A percentile compares a stretch with the other conserved stretches of the same genome.
Conservation (phyloP, 1,140 invertebrate genomes). For the Caenorhabditis remanei region DNA sequence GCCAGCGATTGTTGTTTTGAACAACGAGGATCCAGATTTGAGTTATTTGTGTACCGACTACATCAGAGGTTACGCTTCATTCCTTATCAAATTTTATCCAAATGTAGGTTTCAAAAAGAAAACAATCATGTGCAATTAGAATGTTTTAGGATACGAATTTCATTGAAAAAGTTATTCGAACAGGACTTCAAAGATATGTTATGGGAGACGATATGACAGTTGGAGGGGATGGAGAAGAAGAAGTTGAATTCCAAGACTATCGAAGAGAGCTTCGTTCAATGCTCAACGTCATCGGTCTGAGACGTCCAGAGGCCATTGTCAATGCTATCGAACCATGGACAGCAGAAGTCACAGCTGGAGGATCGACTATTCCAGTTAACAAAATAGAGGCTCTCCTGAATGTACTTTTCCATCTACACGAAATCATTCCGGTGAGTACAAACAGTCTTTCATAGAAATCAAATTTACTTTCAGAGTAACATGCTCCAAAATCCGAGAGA, state of each 20-base stretch:
- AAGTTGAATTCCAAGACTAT: conserved; percentile 63
- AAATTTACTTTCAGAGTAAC: conserved; percentile 32
- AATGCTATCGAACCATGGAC: conserved; percentile 54
- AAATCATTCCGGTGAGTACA: conserved; percentile 51
- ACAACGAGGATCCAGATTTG: conserved; percentile 58
- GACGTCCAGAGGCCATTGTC: conserved; percentile 54
- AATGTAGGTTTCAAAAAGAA: not conserved
- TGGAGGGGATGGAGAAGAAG: conserved; percentile 63
- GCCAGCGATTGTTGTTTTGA: conserved; percentile 10
- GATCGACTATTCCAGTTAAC: conserved; percentile 26
- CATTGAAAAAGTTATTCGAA: conserved; percentile 39
- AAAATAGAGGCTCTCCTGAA: conserved; percentile 48
- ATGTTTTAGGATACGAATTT: conserved; percentile 34
- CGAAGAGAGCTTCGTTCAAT: conserved; percentile 55
- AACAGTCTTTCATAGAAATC: not conserved
- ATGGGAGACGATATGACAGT: conserved; percentile 63
- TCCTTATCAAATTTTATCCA: conserved; percentile 4
- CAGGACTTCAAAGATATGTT: conserved; percentile 24
- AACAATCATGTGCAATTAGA: no score
- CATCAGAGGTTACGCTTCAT: conserved; percentile 36
- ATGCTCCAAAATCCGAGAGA: conserved; percentile 48
- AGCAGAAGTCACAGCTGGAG: conserved; percentile 12
- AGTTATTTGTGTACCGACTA: conserved; percentile 52
- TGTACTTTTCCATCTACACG: conserved; percentile 51
- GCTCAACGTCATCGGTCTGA: conserved; percentile 58